Base-by-base conservation (phyloP, 2,888 invertebrate species). In the Morpho deidamia region DNA sequence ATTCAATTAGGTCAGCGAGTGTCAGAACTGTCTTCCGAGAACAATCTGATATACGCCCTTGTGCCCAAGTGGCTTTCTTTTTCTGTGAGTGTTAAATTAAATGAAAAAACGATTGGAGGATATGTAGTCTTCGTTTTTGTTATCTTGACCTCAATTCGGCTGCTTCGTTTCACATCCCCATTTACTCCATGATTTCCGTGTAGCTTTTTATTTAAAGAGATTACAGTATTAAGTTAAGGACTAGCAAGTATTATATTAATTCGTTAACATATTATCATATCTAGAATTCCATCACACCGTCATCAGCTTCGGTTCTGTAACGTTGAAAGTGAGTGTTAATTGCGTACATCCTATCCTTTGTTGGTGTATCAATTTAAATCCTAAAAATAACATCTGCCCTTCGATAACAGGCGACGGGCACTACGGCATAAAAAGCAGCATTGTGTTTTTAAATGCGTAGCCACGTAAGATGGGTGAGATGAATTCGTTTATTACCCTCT, bases 401-500 rank as follows among this genome's bases (percentile, higher is more conserved):
- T 79, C 81, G 72, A 67, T 70, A 65, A 68, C 74, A 69, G 75
- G 70, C 71, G 66, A 73, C 68, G 69, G 52, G 63, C 71, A 71
- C 75, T 75, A 78, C 78, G 74, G 81, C 75, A 84, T 83, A 81
- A 79, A 87, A 83, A 85, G 84, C 86, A 88, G 83, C 81, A 87
- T 88, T 88, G 87, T 88, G 86, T 87, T 82, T 86, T 85, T 85
- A 88, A 87, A 84, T 67, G 71, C 72, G 78, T 78, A 83, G 85
- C 83, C 79, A 79, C 85, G 81, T 83, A 85, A 87, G 88, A 86
- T 81, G 83, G 76, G 78, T 83, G 87, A 87, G 87, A 86, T 87
- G 89, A 87, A 86, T 88, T 88, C 85, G 86, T 88, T 89, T 88
- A 89, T 89, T 89, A 81, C 85, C 82, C 83, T 82, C 88, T 88